Base-by-base conservation (phyloP, 2,113 vertebrate species). In the Larimichthys crocea region DNA sequence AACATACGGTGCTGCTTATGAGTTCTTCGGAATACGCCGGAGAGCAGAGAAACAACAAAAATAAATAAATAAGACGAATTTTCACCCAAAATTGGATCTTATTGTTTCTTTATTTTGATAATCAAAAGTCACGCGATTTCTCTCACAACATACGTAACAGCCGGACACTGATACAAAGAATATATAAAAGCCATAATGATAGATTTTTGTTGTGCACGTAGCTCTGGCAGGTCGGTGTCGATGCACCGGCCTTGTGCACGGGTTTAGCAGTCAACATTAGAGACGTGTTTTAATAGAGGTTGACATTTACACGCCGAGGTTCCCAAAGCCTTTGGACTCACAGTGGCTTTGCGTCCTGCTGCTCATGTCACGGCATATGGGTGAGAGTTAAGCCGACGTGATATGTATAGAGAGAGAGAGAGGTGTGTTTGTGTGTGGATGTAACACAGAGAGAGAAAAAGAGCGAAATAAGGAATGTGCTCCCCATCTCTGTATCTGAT, bases 291-390 rank as follows among this genome's bases (percentile, higher is more conserved):
- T 71, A 72, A 76, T 81, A 72, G 64, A 29, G 53, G 52, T 24
- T 90, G 86, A 80, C 86, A 88, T 89, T 87, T 84, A 83, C 71
- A 69, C 83, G 60, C 22, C 57, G 5, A 42, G 56, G 46, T 56
- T 57, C 60, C 60, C 31, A 53, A 40, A 86, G 80, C 80, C 66
- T 77, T 82, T 78, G 64, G 82, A 80, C 77, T 86, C 68, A 3
- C 84, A 29, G 52, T 20, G 60, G 57, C 74, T 84, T 73, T 59
- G 59, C 78, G 68, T 74, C 75, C 82, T 67, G 76, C 84, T 77
- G 61, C 82, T 82, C 75, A 24, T 57, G 53, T 65, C 55, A 11
- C 4, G 42, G 48, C 53, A 62, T 79, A 46, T 8, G 64, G 52
- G 42, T 64, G 64, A 40, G 82, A 60, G 59, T 79, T 81, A 40